These are phyloP conservation scores for Castor canadensis DNA, from an alignment of 2,113 vertebrate species.

Conservation along the genomic window DNA sequence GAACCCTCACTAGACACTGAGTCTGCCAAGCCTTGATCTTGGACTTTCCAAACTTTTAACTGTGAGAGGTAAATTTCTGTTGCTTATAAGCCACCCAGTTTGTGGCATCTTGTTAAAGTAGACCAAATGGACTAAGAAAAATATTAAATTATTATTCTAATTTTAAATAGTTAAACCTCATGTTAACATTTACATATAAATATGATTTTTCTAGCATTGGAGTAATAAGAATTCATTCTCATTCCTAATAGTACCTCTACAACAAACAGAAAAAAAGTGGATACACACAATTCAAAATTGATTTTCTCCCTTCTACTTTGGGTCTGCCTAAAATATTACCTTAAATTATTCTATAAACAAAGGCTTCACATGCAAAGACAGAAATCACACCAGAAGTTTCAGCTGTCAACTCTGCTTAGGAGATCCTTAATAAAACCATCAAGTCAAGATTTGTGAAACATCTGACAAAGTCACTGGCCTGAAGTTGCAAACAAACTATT, in stretches of 20 bases:
- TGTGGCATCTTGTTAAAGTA: not conserved
- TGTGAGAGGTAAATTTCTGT: not conserved
- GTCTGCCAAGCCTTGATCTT: not conserved
- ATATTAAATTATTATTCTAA: not conserved
- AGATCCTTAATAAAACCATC: slow-evolving; percentile 59
- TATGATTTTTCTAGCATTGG: not conserved
- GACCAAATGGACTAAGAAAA: not conserved
- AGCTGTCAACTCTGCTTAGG: slow-evolving; percentile 51
- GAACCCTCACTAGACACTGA: not conserved
- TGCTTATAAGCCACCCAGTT: not conserved
- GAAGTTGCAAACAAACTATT: slow-evolving; percentile 76
- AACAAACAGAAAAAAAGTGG: not conserved
- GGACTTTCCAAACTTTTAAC: not conserved
- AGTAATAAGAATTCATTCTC: not conserved
- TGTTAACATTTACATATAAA: not conserved
- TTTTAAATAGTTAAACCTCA: not conserved
- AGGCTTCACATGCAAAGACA: not conserved
- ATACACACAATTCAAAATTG: not conserved
- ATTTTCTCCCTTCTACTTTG: not conserved
- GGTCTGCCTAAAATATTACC: not conserved
- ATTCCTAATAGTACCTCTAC: not conserved
- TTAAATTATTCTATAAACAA: slow-evolving; percentile 41
- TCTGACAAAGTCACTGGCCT: slow-evolving; percentile 63
- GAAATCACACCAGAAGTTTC: not conserved
- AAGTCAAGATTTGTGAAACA: slow-evolving; percentile 65